Conservation (phyloP, 2,113 vertebrate genomes). For the Balaeniceps rex region DNA sequence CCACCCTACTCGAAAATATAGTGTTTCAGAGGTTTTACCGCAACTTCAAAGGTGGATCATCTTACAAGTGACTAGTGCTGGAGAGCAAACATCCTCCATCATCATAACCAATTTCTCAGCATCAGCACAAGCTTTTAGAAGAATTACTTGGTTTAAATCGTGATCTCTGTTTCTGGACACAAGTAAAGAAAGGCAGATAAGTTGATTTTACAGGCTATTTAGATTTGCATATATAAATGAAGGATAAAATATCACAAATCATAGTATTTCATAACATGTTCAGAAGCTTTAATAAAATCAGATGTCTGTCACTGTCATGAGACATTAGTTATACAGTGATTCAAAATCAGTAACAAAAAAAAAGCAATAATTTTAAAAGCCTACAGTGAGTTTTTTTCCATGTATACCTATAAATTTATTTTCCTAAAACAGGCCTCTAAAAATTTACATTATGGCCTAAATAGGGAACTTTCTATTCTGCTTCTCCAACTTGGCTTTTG, state of each 20-base stretch:
- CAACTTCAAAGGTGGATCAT: conserved; percentile 41
- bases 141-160: neutral
- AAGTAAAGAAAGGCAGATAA: neutral
- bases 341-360: neutral
- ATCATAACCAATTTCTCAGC: conserved; percentile 21
- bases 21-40: neutral
- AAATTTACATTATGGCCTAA: neutral
- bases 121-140: conserved; percentile 6
- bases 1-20: conserved; percentile 33
- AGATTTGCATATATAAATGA: neutral
- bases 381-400: neutral
- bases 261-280: neutral
- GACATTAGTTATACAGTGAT: neutral
- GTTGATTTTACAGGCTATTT: neutral
- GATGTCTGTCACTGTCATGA: neutral
- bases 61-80: conserved; percentile 4
- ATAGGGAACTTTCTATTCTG: neutral
- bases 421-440: neutral
- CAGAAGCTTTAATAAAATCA: neutral
- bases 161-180: neutral
- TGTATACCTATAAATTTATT: neutral
- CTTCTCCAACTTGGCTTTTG: neutral
- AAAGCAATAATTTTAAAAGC: neutral
- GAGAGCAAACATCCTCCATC: conserved; percentile 18
- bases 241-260: neutral